Base-by-base conservation (phyloP, 1,140 invertebrate genomes). In the Drosophila funebris region DNA sequence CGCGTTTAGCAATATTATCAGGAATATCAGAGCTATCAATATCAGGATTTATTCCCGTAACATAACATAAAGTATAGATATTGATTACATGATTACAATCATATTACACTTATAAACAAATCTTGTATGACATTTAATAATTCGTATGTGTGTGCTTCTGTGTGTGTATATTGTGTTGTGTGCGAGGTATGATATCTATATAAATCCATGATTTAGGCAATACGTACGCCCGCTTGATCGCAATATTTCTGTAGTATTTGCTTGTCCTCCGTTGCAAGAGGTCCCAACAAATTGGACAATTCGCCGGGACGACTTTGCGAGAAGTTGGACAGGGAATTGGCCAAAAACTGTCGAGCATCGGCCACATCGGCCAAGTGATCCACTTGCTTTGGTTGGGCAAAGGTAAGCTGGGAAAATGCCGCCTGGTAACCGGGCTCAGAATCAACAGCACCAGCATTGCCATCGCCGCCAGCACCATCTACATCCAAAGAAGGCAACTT, bases 341-440 rank as follows among this genome's bases (percentile, higher is more conserved):
- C 96, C 24, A 97, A 92, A 78, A 95, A 94, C 16, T 96, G 87
- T 73, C 96, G 94, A 0, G 94, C 93, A 92, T 97, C 95, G 0
- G 92, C 81, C 16, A 96, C 90, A 60, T 92, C 93, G 91, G 84
- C 81, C 56, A 94, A 94, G 14, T 96, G 96, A 93, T 99, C 97
- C 66, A 94, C 92, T 72, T 94, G 93, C 24, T 93, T 92, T 90
- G 95, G 95, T 46, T 94, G 95, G 0, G 97, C 97, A 93, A 96
- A 98, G 9, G 95, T 93, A 0, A 99, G 93, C 90, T 98, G 96
- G 9, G 96, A 96, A 91, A 97, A 99, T 41, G 96, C 95, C 14
- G 96, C 96, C 92, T 98, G 97, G 92, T 98, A 99, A 16, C 96
- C 96, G 0, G 60, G 95, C 93, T 52, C 82, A 4, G 94, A 93